phyloP scores from a whole-genome alignment of 1,140 invertebrate genomes.

The Oncopodura yosiiana region DNA sequence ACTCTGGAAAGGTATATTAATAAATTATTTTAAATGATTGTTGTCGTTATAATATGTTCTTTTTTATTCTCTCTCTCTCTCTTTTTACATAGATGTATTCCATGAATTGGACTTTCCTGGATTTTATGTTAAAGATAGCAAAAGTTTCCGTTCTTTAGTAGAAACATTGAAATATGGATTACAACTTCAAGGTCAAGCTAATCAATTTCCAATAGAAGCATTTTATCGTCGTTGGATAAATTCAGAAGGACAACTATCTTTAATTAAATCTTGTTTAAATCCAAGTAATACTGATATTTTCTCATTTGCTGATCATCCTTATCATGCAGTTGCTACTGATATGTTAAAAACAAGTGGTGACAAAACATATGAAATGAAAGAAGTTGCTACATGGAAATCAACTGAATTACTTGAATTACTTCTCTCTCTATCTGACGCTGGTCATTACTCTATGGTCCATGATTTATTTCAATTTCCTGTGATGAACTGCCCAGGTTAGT shows the following conservation, averaged over 20 bases:
- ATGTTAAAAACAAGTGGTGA: conserved; percentile 86
- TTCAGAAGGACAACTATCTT: conserved; percentile 76
- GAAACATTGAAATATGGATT: conserved; percentile 68
- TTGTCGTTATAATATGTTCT: no score
- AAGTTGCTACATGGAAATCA: conserved; percentile 81
- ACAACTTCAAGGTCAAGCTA: conserved; percentile 57
- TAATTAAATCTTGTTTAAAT: conserved; percentile 74
- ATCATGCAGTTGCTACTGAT: conserved; percentile 72
- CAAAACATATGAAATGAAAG: conserved; percentile 68
- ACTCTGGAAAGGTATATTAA: conserved; percentile 83
- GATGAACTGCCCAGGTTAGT: conserved; percentile 73
- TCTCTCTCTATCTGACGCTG: conserved; percentile 73
- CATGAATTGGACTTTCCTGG: conserved; percentile 79
- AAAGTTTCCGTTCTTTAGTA: conserved; percentile 68
- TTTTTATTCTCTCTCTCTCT: no score
- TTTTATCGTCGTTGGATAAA: conserved; percentile 87
- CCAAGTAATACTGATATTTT: conserved; percentile 74
- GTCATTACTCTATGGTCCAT: conserved; percentile 66
- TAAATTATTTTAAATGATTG: no score
- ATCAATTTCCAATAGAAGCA: conserved; percentile 76
- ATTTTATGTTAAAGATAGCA: conserved; percentile 76
- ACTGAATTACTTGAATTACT: conserved; percentile 81
- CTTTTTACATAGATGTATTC: no score
- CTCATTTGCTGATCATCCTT: conserved; percentile 83
- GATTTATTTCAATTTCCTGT: conserved; percentile 87